Conservation (phyloP, 2,113 vertebrate genomes). For the Salvelinus namaycush region DNA sequence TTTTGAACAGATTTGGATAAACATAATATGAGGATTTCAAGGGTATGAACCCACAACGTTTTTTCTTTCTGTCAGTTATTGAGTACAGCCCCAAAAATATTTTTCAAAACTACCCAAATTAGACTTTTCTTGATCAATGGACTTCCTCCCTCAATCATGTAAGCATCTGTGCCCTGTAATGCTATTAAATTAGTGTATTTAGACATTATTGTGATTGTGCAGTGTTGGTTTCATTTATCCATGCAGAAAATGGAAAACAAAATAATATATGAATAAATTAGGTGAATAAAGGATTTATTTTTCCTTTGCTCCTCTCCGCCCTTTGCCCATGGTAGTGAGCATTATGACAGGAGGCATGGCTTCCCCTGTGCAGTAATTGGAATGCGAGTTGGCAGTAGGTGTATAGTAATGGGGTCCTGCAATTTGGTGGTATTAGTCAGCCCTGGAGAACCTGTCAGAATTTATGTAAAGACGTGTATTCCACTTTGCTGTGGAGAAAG, state of each 20-base stretch:
- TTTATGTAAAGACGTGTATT: constrained; percentile 49
- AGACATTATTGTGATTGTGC: neutral
- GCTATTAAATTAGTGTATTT: constrained; percentile 17
- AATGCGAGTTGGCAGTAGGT: constrained; percentile 67
- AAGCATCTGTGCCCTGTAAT: constrained; percentile 33
- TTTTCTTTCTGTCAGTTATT: constrained; percentile 8
- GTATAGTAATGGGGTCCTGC: constrained; percentile 69
- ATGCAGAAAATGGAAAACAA: neutral
- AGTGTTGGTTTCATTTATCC: neutral
- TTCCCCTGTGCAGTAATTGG: constrained; percentile 70
- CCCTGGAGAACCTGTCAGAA: constrained; percentile 61
- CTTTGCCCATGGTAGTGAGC: constrained; percentile 21
- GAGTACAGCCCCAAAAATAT: constrained; percentile 33
- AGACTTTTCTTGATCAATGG: constrained; percentile 40
- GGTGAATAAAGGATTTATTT: neutral
- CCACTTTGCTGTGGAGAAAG: constrained; percentile 47
- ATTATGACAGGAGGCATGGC: constrained; percentile 54
- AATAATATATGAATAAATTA: neutral
- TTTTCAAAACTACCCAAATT: constrained; percentile 32
- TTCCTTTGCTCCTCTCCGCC: constrained; percentile 17
- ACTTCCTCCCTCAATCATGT: constrained; percentile 25
- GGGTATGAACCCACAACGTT: constrained; percentile 7
- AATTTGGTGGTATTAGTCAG: constrained; percentile 66
- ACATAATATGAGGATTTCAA: constrained; percentile 20
- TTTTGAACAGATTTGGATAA: constrained; percentile 27